A percentile compares a stretch with the other conserved stretches of the same genome.
Evolutionary conservation across 2,888 invertebrate species (phyloP).

Genomic region (Malthinus flaveolus): DNA sequence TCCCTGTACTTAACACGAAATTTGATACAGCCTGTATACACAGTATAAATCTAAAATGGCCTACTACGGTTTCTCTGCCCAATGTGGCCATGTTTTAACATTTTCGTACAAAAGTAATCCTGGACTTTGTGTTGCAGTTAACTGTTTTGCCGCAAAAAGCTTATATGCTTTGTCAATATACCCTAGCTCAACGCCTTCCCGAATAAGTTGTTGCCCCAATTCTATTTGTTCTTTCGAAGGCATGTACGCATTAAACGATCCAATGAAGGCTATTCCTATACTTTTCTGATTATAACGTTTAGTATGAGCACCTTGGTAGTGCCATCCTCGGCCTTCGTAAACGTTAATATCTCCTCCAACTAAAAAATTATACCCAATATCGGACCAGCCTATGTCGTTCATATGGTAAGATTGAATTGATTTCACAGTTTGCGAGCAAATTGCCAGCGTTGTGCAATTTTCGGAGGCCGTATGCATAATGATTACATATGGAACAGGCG

Average conservation of each 20-base stretch:
- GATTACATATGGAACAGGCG: background rate
- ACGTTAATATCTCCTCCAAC: slow-evolving; percentile 77
- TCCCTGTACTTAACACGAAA: too few relatives aligned
- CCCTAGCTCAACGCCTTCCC: slow-evolving; percentile 63
- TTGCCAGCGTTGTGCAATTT: background rate
- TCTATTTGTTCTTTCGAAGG: slow-evolving; percentile 61
- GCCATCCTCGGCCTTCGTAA: slow-evolving; percentile 79
- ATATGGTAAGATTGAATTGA: slow-evolving; percentile 71
- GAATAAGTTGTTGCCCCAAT: slow-evolving; percentile 65
- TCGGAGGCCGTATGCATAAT: background rate
- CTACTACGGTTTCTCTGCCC: slow-evolving; percentile 40
- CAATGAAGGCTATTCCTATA: slow-evolving; percentile 73
- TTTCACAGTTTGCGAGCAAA: slow-evolving; percentile 38
- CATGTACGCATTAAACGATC: slow-evolving; percentile 63
- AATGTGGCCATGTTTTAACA: slow-evolving; percentile 72
- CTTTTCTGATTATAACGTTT: slow-evolving; percentile 68
- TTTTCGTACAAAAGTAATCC: slow-evolving; percentile 66
- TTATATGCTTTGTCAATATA: slow-evolving; percentile 68
- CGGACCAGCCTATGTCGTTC: slow-evolving; percentile 64
- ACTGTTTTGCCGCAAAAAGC: slow-evolving; percentile 70
- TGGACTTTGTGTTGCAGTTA: slow-evolving; percentile 69
- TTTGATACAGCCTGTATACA: background rate
- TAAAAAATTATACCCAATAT: slow-evolving; percentile 78
- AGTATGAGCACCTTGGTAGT: slow-evolving; percentile 71
- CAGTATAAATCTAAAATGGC: background rate